These are phyloP conservation scores for Frieseomelitta varia DNA, from an alignment of 1,140 invertebrate genomes.

Conservation along the genomic window DNA sequence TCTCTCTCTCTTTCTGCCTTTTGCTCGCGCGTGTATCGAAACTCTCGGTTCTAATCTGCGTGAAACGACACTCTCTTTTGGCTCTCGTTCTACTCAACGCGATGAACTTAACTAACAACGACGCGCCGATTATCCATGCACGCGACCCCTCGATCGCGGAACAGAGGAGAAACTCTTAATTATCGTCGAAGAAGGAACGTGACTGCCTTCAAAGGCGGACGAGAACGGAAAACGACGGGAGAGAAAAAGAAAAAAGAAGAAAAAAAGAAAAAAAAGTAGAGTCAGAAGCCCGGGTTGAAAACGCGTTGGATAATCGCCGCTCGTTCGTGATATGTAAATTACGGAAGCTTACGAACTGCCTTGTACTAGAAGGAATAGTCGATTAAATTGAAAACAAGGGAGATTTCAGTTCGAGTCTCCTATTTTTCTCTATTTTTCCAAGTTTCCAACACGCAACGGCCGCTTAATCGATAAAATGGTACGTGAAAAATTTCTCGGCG, in stretches of 20 bases:
- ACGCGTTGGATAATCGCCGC: slow-evolving; percentile 52
- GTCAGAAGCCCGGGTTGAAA: too few species aligned
- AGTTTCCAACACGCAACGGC: neutral
- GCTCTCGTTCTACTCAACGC: slow-evolving; percentile 49
- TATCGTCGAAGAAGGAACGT: slow-evolving; percentile 29
- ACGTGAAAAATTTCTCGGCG: slow-evolving; percentile 32
- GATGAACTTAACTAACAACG: slow-evolving; percentile 60
- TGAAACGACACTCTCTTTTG: slow-evolving; percentile 47
- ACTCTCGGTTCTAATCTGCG: slow-evolving; percentile 13
- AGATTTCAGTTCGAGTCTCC: neutral
- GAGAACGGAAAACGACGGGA: too few species aligned
- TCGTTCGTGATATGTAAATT: slow-evolving; percentile 67
- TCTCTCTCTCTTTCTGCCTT: neutral
- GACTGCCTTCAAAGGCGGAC: neutral
- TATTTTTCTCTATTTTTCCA: slow-evolving; percentile 32
- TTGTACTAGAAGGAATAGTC: slow-evolving; percentile 64
- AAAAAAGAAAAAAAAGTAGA: too few species aligned
- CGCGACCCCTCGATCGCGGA: slow-evolving; percentile 25
- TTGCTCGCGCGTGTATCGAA: neutral
- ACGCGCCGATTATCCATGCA: slow-evolving; percentile 49
- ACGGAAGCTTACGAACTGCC: slow-evolving; percentile 67
- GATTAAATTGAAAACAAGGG: slow-evolving; percentile 50
- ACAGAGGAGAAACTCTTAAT: slow-evolving; percentile 15
- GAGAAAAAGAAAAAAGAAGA: too few species aligned
- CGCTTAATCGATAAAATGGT: neutral